Conservation (phyloP, 2,888 invertebrate species). For the Pristionchus japonicus region DNA sequence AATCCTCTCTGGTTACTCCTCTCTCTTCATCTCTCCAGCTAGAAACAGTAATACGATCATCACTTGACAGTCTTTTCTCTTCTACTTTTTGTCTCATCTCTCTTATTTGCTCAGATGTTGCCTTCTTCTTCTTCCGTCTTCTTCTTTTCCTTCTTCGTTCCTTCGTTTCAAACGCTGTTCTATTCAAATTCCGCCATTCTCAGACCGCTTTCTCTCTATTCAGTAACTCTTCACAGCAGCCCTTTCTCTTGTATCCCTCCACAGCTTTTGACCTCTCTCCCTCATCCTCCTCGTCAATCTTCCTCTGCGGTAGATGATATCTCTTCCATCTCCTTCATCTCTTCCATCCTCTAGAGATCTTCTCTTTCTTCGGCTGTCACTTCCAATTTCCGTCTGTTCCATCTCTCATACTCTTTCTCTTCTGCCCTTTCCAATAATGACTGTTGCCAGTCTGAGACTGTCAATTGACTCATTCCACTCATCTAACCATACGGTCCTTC, state of each 20-base stretch:
- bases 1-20: slow-evolving; percentile 5
- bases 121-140: slow-evolving; percentile 34
- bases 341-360: not conserved
- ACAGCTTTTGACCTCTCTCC: not conserved
- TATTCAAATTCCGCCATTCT: not conserved
- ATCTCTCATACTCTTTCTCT: not conserved
- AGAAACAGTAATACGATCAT: slow-evolving; percentile 34
- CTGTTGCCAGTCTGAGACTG: slow-evolving; percentile 35
- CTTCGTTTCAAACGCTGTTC: not conserved
- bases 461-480: slow-evolving; percentile 19
- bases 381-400: slow-evolving; percentile 31
- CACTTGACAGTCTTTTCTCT: slow-evolving; percentile 34
- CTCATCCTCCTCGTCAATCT: not conserved
- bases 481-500: not conserved
- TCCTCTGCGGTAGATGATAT: slow-evolving; percentile 24
- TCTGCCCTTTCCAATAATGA: not conserved
- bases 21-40: not conserved
- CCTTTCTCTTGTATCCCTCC: not conserved
- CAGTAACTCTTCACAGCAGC: not conserved
- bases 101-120: not conserved
- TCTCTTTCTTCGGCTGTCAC: not conserved
- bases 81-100: not conserved
- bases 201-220: not conserved
- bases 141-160: not conserved
- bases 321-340: not conserved